Evolutionary conservation across 2,888 invertebrate species (phyloP).

Genomic region (Busseola fusca): DNA sequence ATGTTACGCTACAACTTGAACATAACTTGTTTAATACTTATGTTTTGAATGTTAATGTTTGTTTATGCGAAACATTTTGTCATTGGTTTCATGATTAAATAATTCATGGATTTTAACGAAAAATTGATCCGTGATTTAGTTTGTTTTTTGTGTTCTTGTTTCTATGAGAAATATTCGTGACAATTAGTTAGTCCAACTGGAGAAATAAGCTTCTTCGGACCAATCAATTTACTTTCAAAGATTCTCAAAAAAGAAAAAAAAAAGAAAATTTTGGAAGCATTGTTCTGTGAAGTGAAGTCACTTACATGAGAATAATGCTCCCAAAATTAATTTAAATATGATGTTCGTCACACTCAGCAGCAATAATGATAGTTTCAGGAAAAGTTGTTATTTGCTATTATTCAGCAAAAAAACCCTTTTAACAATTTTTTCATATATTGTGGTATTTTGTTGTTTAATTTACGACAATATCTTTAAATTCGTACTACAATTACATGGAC

Average conservation of each 20-base stretch:
- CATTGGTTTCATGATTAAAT: conserved; percentile 3
- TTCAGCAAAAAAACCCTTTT: neutral
- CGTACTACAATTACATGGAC: neutral
- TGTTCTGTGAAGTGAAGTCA: neutral
- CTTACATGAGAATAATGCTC: neutral
- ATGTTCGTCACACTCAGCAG: neutral
- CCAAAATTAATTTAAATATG: neutral
- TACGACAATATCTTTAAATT: neutral
- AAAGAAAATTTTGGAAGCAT: too few species aligned
- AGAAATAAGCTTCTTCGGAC: neutral
- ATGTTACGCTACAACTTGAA: conserved; percentile 62
- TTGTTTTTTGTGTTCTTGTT: neutral
- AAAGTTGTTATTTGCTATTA: neutral
- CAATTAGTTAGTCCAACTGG: neutral
- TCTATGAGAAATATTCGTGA: neutral
- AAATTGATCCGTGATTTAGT: neutral
- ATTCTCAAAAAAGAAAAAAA: too few species aligned
- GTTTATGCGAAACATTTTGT: conserved; percentile 26
- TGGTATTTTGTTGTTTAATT: neutral
- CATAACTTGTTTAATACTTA: conserved; percentile 46
- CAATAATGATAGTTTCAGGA: neutral
- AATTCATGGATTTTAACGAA: neutral
- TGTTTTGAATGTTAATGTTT: conserved; percentile 46
- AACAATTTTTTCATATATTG: neutral
- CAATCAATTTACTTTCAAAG: neutral